A percentile compares a stretch with the other conserved stretches of the same genome.
These are phyloP conservation scores for Cantharis rufa DNA, from an alignment of 2,888 invertebrate species.

Conservation along the genomic window DNA sequence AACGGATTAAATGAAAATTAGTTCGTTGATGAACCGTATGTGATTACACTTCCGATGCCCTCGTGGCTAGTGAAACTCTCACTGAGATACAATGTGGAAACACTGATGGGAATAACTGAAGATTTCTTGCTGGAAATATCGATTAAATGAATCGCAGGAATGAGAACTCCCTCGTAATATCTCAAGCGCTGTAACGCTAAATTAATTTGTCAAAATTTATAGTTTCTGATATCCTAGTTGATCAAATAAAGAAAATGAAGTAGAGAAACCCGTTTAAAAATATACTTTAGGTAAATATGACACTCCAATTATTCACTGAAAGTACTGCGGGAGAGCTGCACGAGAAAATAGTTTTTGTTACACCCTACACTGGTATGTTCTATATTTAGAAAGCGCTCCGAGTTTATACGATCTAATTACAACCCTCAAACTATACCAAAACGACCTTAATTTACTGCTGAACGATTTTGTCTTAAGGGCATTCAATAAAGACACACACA, in stretches of 20 bases:
- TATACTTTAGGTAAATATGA: neutral
- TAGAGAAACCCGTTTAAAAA: neutral
- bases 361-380: neutral
- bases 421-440: conserved; percentile 1
- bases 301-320: neutral
- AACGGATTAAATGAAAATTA: neutral
- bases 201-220: neutral
- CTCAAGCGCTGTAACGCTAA: neutral
- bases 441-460: conserved; percentile 9
- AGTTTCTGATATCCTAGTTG: neutral
- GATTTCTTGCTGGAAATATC: neutral
- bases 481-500: neutral
- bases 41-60: neutral
- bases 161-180: neutral
- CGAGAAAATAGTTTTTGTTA: neutral
- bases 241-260: neutral
- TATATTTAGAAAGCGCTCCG: neutral
- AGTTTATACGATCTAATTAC: conserved; percentile 13
- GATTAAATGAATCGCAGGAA: neutral
- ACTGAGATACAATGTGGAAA: neutral
- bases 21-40: neutral
- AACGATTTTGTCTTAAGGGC: conserved; percentile 9
- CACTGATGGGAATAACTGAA: neutral
- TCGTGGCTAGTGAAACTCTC: neutral
- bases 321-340: neutral